These are phyloP conservation scores for Pantelozetes paolii DNA, from an alignment of 2,888 invertebrate species.

Conservation along the genomic window DNA sequence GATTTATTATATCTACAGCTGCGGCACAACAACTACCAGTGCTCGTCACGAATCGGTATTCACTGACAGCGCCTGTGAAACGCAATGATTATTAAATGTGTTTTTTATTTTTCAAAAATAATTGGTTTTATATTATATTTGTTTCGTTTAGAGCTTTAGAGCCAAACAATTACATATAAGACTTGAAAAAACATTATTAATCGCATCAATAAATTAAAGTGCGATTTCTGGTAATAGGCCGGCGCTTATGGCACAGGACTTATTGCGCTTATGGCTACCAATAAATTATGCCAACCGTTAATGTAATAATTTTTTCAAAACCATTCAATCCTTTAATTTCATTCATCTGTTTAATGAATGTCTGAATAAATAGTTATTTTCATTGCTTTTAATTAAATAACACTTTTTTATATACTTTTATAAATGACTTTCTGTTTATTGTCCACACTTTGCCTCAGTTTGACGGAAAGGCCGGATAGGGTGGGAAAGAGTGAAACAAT, in stretches of 20 bases:
- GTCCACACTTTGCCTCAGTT: too few relatives aligned
- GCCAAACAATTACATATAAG: constrained; percentile 8
- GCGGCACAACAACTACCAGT: not conserved
- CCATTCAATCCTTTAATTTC: too few relatives aligned
- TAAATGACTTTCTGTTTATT: too few relatives aligned
- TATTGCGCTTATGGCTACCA: not conserved
- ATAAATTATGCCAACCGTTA: constrained; percentile 1
- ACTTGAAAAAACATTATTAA: constrained; percentile 11
- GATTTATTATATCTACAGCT: constrained; percentile 25
- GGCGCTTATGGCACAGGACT: not conserved
- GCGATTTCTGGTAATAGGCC: not conserved
- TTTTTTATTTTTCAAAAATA: not conserved
- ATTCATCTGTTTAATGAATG: too few relatives aligned
- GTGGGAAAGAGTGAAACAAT: not conserved
- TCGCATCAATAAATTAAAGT: constrained; percentile 17
- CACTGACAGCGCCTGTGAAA: not conserved
- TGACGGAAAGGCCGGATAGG: too few relatives aligned
- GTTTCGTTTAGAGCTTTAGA: not conserved
- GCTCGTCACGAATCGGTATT: not conserved
- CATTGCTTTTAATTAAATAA: too few relatives aligned
- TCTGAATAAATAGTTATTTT: too few relatives aligned
- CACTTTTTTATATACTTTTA: too few relatives aligned
- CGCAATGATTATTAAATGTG: not conserved
- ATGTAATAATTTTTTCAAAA: not conserved
- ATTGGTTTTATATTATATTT: not conserved